Base-by-base conservation (phyloP, 2,113 vertebrate species). In the Caranx melampygus region DNA sequence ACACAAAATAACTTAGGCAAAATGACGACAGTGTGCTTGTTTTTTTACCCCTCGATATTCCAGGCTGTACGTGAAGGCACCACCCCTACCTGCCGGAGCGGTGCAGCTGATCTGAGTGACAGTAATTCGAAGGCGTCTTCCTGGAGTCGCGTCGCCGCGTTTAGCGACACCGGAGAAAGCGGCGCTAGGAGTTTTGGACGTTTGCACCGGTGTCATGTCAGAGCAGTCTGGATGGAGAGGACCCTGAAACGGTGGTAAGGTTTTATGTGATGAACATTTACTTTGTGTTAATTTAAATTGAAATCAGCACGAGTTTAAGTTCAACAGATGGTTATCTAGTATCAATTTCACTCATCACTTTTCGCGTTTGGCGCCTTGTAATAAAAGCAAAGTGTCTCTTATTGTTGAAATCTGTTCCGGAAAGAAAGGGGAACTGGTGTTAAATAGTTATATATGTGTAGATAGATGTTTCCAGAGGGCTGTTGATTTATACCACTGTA, bases 51-150 rank as follows among this genome's bases (percentile, higher is more conserved):
- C 75, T n/a, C 74, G 18, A 68, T 7, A 15, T 55, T 73, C 15
- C 21, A 0, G 26, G 10, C 6, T 33, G 67, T 3, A 3, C 3
- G 0, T 72, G 81, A 10, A 86, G 78, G 88, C 71, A 67, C 4
- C 87, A 62, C 40, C 0, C 5, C 5, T 35, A 87, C 84, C 87
- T 87, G 83, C 64, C 31, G 0, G 34, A 13, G 35, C 13, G 45
- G 7, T 76, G 13, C 88, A 90, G 86, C 87, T 90, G 89, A 83
- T 71, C 13, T 15, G 77, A 79, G 77, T 88, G 31, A 84, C 3
- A 47, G 15, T 82, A 34, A 89, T 82, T 89, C 64, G 45, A 6
- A 42, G 26, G 75, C 63, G 73, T 72, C 61, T 20, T 26, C 49
- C 1, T 51, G 34, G 35, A 35, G 33, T 15, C 2, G 49, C 3